Base-by-base conservation (phyloP, 2,888 invertebrate species). In the Drosophila fungiperda region DNA sequence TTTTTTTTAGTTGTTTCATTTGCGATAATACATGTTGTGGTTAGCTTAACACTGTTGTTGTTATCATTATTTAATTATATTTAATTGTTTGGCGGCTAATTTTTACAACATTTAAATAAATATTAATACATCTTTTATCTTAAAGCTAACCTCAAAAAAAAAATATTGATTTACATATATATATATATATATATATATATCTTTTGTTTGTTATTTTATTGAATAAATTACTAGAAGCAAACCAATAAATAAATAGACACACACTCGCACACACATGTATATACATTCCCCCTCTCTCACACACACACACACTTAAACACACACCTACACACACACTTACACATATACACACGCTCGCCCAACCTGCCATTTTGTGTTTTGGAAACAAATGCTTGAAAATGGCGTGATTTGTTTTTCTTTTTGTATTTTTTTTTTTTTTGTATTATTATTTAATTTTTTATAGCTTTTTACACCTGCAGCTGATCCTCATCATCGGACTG, bases 401-500 rank as follows among this genome's bases (percentile, higher is more conserved):
- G 23, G 20, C 60, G 53, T 68, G 0, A 33, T 6, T 45, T 45
- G 23, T 23, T 33, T 57, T 48, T 36, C 6, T n/a, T 52, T 15
- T 26, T 53, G 1, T 20, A 17, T 48, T 29, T 36, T 23, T 38
- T 40, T 33, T n/a, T 23, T 20, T 1, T 0, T 26, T 50, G 42
- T 0, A 17, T 33, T 20, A 15, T 23, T 40, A 2, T 32, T 38
- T 23, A 38, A 9, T 26, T 64, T 90, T 90, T 93, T 82, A 93
- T 32, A 38, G 6, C 29, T 64, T 90, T 89, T 93, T 90, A 93
- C 82, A 93, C 93, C 84, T 93, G 93, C 78, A 93, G 92, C 68
- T 93, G 92, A 78, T 93, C 93, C 67, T 93, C 93, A 17, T 93
- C 93, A 61, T 93, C 93, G 60, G 93, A 92, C 62, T 92, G 92